phyloP scores from a whole-genome alignment of 1,140 invertebrate species.

The Leptinotarsa lineolata region DNA sequence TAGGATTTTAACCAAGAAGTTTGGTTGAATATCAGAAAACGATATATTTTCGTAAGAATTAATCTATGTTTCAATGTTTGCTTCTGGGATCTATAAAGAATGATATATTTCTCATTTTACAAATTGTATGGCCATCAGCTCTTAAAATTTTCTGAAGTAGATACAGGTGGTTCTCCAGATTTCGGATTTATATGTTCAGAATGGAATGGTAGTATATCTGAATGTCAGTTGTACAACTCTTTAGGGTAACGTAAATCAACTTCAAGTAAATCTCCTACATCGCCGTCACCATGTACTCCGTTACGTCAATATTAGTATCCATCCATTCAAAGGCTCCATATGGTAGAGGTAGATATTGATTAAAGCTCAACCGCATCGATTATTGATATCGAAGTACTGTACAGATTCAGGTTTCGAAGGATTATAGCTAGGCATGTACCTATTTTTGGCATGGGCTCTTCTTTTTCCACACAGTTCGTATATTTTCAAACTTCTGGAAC shows the following conservation, averaged over 20 bases:
- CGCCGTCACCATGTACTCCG: slow-evolving; percentile 20
- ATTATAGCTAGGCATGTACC: too few relatives aligned
- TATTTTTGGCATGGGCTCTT: slow-evolving; percentile 55
- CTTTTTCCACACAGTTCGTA: slow-evolving; percentile 40
- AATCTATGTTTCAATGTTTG: slow-evolving; percentile 57
- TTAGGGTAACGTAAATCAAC: background rate
- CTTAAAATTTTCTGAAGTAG: slow-evolving; percentile 41
- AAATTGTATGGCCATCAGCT: slow-evolving; percentile 52
- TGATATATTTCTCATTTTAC: slow-evolving; percentile 49
- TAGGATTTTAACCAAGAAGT: slow-evolving; percentile 33
- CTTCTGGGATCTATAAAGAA: slow-evolving; percentile 60
- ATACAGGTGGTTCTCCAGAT: background rate
- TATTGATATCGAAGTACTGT: too few relatives aligned
- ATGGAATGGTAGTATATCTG: slow-evolving; percentile 53
- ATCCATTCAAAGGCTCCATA: too few relatives aligned
- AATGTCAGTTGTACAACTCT: slow-evolving; percentile 41
- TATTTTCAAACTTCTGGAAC: too few relatives aligned
- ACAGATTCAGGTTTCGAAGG: too few relatives aligned
- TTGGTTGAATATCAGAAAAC: slow-evolving; percentile 58
- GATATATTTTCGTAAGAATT: slow-evolving; percentile 50
- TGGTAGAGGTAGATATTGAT: too few relatives aligned
- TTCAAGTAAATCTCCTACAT: slow-evolving; percentile 46
- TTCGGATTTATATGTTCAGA: slow-evolving; percentile 24
- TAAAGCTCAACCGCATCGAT: too few relatives aligned
- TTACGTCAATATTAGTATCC: slow-evolving; percentile 44